Base-by-base conservation (phyloP, 2,888 invertebrate species). In the Apoda limacodes region DNA sequence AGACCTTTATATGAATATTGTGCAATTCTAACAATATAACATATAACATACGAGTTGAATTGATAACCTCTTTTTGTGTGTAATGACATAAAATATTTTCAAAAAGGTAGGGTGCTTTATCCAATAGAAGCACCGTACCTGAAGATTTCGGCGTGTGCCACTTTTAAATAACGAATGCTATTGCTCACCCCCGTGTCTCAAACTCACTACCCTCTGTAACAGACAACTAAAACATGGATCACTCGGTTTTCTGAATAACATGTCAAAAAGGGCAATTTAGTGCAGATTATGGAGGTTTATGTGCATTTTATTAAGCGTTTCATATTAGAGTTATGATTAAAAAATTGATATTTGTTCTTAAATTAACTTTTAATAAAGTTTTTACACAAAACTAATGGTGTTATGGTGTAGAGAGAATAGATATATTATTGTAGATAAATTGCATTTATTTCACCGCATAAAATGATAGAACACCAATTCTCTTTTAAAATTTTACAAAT, bases 251-350 rank as follows among this genome's bases (percentile, higher is more conserved):
- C 53, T 68, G 71, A 75, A 66, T 60, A 66, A 72, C 67, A 70
- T 64, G 66, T 72, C 72, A 65, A 76, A 76, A 75, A 75, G 76
- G 71, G 61, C 75, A 76, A 74, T 70, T 65, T 63, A 60, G 60
- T 64, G 50, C 58, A 57, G 63, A 56, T 59, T 52, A 50, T 49
- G 52, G 53, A 40, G 46, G 43, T 60, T 63, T 59, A 62, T 58
- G 57, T 61, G 69, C 59, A 66, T 66, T 74, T 67, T 71, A 70
- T 71, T 69, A 68, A 67, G 62, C 74, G 68, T 65, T 65, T 66
- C 66, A 69, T 66, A 65, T 67, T 63, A 61, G 59, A 69, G 66
- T 65, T 44, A 53, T 53, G 51, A 50, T 49, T n/a, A n/a, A n/a
- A n/a, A n/a, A n/a, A n/a, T n/a, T n/a, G n/a, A n/a, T n/a, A n/a